phyloP scores from a whole-genome alignment of 2,113 vertebrate genomes.

The Odocoileus hemionus region DNA sequence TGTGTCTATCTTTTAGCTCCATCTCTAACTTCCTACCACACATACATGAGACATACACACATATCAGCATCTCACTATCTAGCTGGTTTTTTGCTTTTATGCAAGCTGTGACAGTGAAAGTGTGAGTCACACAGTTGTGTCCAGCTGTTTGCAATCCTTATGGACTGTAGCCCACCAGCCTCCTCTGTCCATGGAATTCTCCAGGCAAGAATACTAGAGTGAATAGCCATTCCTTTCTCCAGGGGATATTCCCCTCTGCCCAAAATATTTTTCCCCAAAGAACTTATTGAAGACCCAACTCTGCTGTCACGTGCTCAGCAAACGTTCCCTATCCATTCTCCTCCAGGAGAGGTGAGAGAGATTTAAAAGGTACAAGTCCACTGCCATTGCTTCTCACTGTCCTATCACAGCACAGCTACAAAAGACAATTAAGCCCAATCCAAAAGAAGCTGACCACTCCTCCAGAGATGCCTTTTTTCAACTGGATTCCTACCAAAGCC shows the following conservation, averaged over 20 bases:
- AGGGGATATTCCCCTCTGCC: not conserved
- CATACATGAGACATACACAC: not conserved
- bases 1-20: not conserved
- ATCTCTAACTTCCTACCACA: not conserved
- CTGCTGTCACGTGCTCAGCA: not conserved
- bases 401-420: not conserved
- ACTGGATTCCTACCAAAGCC: not conserved
- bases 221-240: not conserved
- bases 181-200: not conserved
- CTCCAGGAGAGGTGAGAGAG: not conserved
- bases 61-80: not conserved
- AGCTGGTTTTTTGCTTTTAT: not conserved
- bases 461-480: not conserved
- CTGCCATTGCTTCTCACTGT: not conserved
- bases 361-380: not conserved
- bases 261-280: not conserved
- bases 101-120: not conserved
- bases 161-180: not conserved
- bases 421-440: not conserved
- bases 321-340: not conserved
- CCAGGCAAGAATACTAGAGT: not conserved
- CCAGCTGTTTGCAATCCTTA: not conserved
- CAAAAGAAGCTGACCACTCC: not conserved
- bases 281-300: not conserved
- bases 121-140: not conserved